Evolutionary conservation across 53 echinoderm and acorn worm species (phyloP).

Genomic region (Holothuria leucospilota): DNA sequence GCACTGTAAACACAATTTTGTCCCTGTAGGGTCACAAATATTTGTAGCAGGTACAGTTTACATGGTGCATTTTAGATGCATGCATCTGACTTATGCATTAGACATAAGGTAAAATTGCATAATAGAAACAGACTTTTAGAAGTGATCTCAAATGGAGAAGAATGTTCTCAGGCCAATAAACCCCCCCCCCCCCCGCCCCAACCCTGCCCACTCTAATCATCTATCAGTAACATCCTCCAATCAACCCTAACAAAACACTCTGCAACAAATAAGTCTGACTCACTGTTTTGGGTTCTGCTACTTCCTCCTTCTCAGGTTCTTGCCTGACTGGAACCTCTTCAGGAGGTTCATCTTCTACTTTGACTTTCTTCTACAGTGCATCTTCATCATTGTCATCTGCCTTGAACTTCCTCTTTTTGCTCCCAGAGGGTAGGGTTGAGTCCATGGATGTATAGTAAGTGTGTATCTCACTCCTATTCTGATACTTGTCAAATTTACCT

Average conservation of each 20-base stretch:
- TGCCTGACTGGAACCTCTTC: constrained; percentile 33
- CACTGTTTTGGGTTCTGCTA: constrained; percentile 76
- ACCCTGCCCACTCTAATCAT: background rate
- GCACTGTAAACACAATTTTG: too few relatives aligned
- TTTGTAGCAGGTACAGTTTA: too few relatives aligned
- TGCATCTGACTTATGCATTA: too few relatives aligned
- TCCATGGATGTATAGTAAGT: constrained; percentile 89
- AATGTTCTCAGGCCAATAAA: background rate
- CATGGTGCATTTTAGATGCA: too few relatives aligned
- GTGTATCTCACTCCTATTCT: constrained; percentile 85
- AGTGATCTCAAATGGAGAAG: too few relatives aligned
- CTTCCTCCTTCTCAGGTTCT: constrained; percentile 47
- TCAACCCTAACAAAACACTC: background rate
- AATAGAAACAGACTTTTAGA: too few relatives aligned
- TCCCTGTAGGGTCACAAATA: too few relatives aligned
- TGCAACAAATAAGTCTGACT: constrained; percentile 39
- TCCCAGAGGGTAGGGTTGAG: constrained; percentile 87
- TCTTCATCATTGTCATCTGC: constrained; percentile 61
- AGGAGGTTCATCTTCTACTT: constrained; percentile 42
- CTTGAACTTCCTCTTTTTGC: constrained; percentile 78
- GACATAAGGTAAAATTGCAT: too few relatives aligned
- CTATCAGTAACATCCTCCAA: background rate
- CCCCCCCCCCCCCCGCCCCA: too few relatives aligned
- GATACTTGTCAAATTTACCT: constrained; percentile 92
- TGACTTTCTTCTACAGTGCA: constrained; percentile 55